Base-by-base conservation (phyloP, 2,888 invertebrate species). In the Scaeva pyrastri region DNA sequence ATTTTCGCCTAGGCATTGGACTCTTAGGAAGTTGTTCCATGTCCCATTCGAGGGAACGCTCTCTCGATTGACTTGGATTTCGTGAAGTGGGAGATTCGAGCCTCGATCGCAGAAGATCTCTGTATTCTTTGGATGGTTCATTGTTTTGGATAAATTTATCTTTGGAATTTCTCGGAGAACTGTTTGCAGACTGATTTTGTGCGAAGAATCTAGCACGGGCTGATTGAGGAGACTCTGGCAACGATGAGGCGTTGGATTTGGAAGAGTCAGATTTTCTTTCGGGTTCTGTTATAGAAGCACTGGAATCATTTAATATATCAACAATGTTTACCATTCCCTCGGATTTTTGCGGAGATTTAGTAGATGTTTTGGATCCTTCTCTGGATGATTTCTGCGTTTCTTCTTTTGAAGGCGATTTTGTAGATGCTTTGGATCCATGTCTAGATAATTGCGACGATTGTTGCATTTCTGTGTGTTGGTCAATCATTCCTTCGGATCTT, bases 11-110 rank as follows among this genome's bases (percentile, higher is more conserved):
- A 5, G 90, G 90, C 90, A 91, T 90, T 12, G 91, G 91, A 62
- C 91, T 91, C 21, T 81, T 88, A 11, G 91, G 90, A 12, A 90
- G 41, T 50, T 90, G 90, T n/a, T 91, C 91, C 90, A 90, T 91
- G 68, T 90, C 89, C 91, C 91, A 90, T 68, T 90, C 90, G 6
- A 91, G 11, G 11, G 85, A 85, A 11, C 14, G 55, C 26, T 85
- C 85, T 23, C 81, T 85, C 0, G 81, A 85, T 43, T 62, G 76
- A 3, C 62, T 76, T 2, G 45, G 11, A 21, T 60, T 62, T 31
- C 60, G 50, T 52, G 52, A 14, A 12, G 62, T 12, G 0, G 85
- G 85, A n/a, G 85, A 85, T 23, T 85, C 80, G 7, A 85, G 48
- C 11, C 56, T 80, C 2, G 85, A 21, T 10, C 80, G 80, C 0